Evolutionary conservation across 2,113 vertebrate species (phyloP), one percentile per base, ranked within the genome.

Genomic region (Dendropsophus ebraccatus): DNA sequence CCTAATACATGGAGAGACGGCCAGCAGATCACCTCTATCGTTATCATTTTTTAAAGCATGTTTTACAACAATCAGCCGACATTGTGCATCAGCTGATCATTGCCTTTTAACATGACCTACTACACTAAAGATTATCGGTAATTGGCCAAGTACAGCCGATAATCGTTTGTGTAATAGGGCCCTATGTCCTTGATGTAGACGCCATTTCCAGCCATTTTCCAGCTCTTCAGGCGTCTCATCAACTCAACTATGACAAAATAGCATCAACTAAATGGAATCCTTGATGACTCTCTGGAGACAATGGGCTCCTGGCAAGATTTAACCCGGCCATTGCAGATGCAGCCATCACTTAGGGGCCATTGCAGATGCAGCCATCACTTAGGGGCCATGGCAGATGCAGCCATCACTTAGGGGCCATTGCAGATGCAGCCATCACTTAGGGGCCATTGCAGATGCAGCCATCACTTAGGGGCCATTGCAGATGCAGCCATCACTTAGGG

Each of bases 181-280:
- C n/a, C n/a, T n/a, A n/a, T n/a, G n/a, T n/a, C n/a, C n/a, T n/a
- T n/a, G n/a, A n/a, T n/a, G n/a, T n/a, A n/a, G n/a, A n/a, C n/a
- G n/a, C n/a, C n/a, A n/a, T n/a, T n/a, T n/a, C n/a, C n/a, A n/a
- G n/a, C n/a, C n/a, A n/a, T n/a, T n/a, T n/a, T n/a, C n/a, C n/a
- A 37, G 83, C 32, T 83, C 58, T 69, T 89, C 79, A 79, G 77
- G 87, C 80, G 35, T 88, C 88, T 91, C 89, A 90, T 91, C 88
- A 89, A 82, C 83, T 88, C 78, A 85, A 49, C 37, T 30, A 88
- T 87, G 91, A 88, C 88, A 88, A 88, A 92, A 87, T 70, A 90
- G 85, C 73, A 30, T 23, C 14, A 47, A 88, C 88, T 89, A 89
- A 87, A 88, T 73, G 85, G 88, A 88, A 89, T 90, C 86, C 87